Conservation (phyloP, 2,888 invertebrate species). For the Leptopilina myrica region DNA sequence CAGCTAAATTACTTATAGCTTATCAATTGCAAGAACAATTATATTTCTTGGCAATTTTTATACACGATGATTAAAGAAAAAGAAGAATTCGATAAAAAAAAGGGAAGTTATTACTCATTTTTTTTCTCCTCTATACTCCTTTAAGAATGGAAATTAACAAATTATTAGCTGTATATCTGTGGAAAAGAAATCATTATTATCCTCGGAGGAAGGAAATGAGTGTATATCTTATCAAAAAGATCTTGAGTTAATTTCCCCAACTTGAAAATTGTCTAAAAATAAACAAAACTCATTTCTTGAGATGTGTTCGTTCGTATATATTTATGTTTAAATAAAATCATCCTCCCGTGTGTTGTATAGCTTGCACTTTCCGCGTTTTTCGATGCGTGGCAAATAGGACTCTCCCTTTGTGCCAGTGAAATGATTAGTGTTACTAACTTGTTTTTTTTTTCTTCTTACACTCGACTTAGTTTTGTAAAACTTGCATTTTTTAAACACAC, state of each 20-base stretch:
- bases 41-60: no score
- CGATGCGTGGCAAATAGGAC: conserved; percentile 29
- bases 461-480: conserved; percentile 7
- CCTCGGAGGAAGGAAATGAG: conserved; percentile 11
- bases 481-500: conserved; percentile 21
- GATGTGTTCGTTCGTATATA: no score
- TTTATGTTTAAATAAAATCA: no score
- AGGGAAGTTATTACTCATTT: background rate
- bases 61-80: no score
- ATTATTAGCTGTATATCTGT: background rate
- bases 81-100: no score
- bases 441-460: background rate
- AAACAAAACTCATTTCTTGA: background rate
- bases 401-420: conserved; percentile 32
- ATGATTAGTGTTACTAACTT: background rate
- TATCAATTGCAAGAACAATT: no score
- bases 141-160: background rate
- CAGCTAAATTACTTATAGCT: no score
- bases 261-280: conserved; percentile 6
- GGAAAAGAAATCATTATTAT: conserved; percentile 44
- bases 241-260: background rate
- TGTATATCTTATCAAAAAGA: background rate
- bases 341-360: background rate
- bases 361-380: conserved; percentile 33
- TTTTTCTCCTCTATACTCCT: background rate